Base-by-base conservation (phyloP, 1,140 invertebrate species). In the Drosophila bocki region DNA sequence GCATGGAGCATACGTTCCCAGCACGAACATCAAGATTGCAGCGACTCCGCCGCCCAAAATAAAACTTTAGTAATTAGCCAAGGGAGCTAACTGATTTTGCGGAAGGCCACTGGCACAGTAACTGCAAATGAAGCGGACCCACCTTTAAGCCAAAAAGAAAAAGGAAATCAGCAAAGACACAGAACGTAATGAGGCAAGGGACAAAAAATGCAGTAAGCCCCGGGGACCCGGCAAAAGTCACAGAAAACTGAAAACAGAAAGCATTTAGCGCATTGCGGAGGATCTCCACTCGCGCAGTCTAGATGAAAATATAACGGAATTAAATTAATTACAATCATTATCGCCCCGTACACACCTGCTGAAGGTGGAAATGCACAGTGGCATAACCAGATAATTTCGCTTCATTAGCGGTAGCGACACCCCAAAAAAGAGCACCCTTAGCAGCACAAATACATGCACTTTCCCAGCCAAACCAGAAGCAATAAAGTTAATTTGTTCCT, bases 261-360 rank as follows among this genome's bases (percentile, higher is more conserved):
- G 71, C 78, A 82, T 90, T 90, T 90, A 90, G 85, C 85, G 85
- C 85, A 90, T 82, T 90, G 85, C 85, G 54, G 85, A 67, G 85
- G 50, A 82, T 82, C 67, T 37, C 48, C 56, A 41, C 58, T 60
- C 33, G 13, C 76, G 33, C 59, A 48, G 71, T 80, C 77, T 88
- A 91, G 90, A 91, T 91, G 84, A 83, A 90, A 91, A 91, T 91
- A 91, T 91, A 91, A 91, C 82, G 82, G 50, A 91, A 91, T 91
- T 91, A 91, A 91, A 91, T 91, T 91, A 91, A 91, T 91, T 91
- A 90, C 85, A 78, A 90, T 80, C 76, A 91, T 91, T 91, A 91
- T 86, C 81, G 84, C 76, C 44, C 48, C 45, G 32, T 67, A 75
- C 69, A 78, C 84, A 84, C 65, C 69, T 83, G 80, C 54, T 39